A percentile compares a stretch with the other conserved stretches of the same genome.
Evolutionary conservation across 2,797 vertebrate species (phyloP).

Genomic region (Schizothorax lantsangensis): DNA sequence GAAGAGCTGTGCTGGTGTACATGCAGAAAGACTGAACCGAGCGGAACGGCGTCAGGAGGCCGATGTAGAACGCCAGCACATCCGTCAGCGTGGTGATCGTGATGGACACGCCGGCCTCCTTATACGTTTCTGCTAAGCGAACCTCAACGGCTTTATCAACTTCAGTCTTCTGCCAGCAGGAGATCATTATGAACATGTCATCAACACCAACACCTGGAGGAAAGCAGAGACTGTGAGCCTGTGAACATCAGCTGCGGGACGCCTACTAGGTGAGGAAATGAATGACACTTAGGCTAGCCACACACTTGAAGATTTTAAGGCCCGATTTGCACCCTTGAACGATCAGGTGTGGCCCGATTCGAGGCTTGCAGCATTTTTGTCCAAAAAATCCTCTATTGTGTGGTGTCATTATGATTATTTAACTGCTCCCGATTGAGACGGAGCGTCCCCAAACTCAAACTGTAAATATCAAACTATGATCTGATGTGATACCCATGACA

Average conservation of each 20-base stretch:
- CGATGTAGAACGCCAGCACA: conserved; percentile 80
- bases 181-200: conserved; percentile 82
- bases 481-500: too few relatives aligned
- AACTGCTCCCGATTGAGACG: too few relatives aligned
- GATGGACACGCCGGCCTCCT: conserved; percentile 77
- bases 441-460: too few relatives aligned
- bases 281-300: too few relatives aligned
- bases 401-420: too few relatives aligned
- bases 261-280: too few relatives aligned
- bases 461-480: too few relatives aligned
- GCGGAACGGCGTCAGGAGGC: conserved; percentile 75
- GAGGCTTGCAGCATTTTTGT: too few relatives aligned
- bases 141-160: conserved; percentile 51
- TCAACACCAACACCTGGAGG: conserved; percentile 77
- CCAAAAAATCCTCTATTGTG: too few relatives aligned
- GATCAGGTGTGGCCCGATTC: too few relatives aligned
- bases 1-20: conserved; percentile 76
- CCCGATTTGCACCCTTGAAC: too few relatives aligned
- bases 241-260: not conserved
- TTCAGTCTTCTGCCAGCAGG: conserved; percentile 76
- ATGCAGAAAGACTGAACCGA: conserved; percentile 80
- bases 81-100: conserved; percentile 80
- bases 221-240: not conserved
- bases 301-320: too few relatives aligned
- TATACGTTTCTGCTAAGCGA: conserved; percentile 70